A percentile compares a stretch with the other conserved stretches of the same genome.
phyloP scores from a whole-genome alignment of 2,113 vertebrate species.

The Cyanoliseus patagonus region DNA sequence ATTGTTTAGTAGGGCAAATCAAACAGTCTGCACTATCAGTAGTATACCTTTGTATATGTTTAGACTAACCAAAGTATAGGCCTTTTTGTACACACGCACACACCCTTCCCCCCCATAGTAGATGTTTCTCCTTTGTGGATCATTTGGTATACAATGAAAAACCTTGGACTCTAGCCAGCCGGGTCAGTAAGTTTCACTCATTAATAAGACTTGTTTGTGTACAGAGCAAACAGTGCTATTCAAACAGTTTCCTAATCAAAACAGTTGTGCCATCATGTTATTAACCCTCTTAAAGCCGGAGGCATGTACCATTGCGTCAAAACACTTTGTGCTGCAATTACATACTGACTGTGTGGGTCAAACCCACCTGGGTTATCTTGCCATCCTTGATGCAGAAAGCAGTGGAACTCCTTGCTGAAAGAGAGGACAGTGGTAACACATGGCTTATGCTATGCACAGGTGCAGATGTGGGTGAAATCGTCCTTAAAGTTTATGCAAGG shows the following conservation, averaged over 20 bases:
- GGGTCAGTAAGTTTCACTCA: conserved; percentile 17
- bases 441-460: accelerated
- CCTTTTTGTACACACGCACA: background rate
- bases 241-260: conserved; percentile 39
- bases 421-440: background rate
- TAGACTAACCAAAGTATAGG: background rate
- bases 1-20: background rate
- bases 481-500: background rate
- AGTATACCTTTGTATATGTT: background rate
- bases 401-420: background rate
- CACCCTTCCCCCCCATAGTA: background rate
- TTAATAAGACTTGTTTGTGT: conserved; percentile 33
- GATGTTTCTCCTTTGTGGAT: background rate
- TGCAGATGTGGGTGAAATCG: background rate
- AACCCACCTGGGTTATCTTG: background rate
- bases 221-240: conserved; percentile 28
- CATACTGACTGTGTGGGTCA: accelerated
- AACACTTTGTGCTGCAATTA: background rate
- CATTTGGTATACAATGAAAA: background rate
- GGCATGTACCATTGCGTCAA: background rate
- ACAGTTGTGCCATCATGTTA: background rate
- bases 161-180: conserved; percentile 16
- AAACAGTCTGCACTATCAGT: background rate
- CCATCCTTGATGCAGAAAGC: background rate
- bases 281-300: conserved; percentile 5